Percentiles rank a stretch among this genome's conserved stretches.
Evolutionary conservation across 2,797 vertebrate genomes (phyloP).

Genomic region (Sciaenops ocellatus): DNA sequence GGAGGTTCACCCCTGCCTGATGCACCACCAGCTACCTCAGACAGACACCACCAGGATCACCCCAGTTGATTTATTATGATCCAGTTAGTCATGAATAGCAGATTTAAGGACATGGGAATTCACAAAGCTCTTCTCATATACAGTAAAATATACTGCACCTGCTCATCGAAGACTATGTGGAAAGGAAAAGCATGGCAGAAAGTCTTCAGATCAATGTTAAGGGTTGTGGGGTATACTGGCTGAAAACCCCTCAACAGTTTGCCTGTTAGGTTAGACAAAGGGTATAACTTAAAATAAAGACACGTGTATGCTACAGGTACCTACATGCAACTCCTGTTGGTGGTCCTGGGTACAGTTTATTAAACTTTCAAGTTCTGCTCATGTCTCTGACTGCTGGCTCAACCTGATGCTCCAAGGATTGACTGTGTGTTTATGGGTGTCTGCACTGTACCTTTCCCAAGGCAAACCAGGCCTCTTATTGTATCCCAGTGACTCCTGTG

Average conservation of each 20-base stretch:
- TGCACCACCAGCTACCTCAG: constrained; percentile 81
- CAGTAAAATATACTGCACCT: constrained; percentile 70
- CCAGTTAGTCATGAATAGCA: neutral
- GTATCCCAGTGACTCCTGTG: constrained; percentile 85
- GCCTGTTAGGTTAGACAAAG: constrained; percentile 64
- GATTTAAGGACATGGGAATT: neutral
- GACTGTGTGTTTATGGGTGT: neutral
- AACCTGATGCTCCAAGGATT: neutral
- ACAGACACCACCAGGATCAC: constrained; percentile 10
- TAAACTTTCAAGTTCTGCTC: neutral
- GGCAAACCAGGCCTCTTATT: constrained; percentile 79
- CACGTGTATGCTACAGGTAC: neutral
- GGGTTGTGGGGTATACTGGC: constrained; percentile 82
- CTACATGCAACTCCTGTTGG: neutral
- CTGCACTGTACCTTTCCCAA: constrained; percentile 80
- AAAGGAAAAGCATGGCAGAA: constrained; percentile 89
- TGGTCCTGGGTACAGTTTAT: neutral
- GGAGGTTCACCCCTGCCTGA: constrained; percentile 84
- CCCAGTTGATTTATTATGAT: neutral
- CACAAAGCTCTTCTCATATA: neutral
- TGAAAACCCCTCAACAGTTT: constrained; percentile 83
- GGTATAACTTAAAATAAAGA: neutral
- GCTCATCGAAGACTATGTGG: constrained; percentile 88
- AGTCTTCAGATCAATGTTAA: constrained; percentile 85
- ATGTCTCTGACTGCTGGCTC: neutral